Evolutionary conservation across 2,113 vertebrate genomes (phyloP), one percentile per base, ranked within the genome.

Genomic region (Nestor notabilis): DNA sequence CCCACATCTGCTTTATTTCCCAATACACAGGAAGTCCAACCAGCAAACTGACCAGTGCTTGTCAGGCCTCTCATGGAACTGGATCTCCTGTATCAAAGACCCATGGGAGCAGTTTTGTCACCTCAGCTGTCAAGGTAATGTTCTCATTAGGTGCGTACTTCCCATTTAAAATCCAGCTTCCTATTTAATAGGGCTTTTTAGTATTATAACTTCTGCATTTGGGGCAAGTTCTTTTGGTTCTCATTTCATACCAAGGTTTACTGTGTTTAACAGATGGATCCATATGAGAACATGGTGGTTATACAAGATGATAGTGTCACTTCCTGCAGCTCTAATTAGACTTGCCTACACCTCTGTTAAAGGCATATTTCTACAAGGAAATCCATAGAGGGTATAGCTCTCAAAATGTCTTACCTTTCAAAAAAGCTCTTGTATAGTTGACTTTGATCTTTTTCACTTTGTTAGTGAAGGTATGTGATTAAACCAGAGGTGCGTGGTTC

Each of bases 41-140:
- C n/a, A 97, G 98, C 97, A 99, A 99, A 96, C 98, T 98, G 89
- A 97, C 98, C 68, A 92, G 72, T 39, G 93, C 96, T 49, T 98
- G 98, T 77, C 99, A 98, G 93, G 84, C 96, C 60, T 96, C 98
- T 78, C 98, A 99, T 11, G 99, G 99, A 66, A 91, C 99, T 53
- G 98, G 96, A 56, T 99, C 99, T 77, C 99, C 99, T 27, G 97
- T 99, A 29, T 99, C 99, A 70, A 99, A 99, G 98, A 98, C 99
- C 94, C 99, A 99, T 53, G 98, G 99, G 33, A 99, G 98, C 96
- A 98, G 98, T 97, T 99, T 99, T 95, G 98, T 99, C 90, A 98
- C 99, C 17, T 99, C 99, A 43, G 43, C 99, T 76, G 98, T 99
- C 84, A 99, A 99, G 99, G 99, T 99, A 98, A 99, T 92, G 71